Base-by-base conservation (phyloP, 1,140 invertebrate genomes). In the Riptortus pedestris region DNA sequence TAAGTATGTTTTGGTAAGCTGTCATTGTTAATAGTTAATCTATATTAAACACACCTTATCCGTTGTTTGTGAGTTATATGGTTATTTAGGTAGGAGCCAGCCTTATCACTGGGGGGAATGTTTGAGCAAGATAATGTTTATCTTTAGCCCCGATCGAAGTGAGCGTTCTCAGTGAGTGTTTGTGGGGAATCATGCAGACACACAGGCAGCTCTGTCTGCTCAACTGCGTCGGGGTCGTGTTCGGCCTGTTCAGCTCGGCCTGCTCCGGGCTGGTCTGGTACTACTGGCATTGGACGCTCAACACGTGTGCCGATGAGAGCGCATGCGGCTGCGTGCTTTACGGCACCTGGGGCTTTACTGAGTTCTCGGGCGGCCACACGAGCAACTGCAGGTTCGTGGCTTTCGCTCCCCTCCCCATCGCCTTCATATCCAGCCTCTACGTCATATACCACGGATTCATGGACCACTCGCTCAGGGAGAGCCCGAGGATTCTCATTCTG, bases 311-410 rank as follows among this genome's bases (percentile, higher is more conserved):
- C 4, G 73, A 80, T 43, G 79, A 84, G 62, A 75, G 72, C 0
- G 79, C 80, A 64, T 86, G 84, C 71, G 83, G 83, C 7, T 86
- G 85, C 66, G 81, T 85, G 67, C 74, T 87, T 0, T 83, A 82
- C 68, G 79, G 80, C 14, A 33, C 45, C 14, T n/a, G 72, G 76
- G 0, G 80, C 76, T 55, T 80, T 81, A 2, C 80, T 76, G 64
- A 77, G 73, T 85, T 86, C 63, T 80, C 79, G 69, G 85, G 85
- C n/a, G 83, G 84, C 0, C 78, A 81, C 38, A 79, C 79, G 9
- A 78, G 78, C 4, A 75, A 81, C 22, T 86, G 85, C 65, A 72
- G 82, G 18, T 87, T 80, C 69, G 78, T 76, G 7, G 77, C 79
- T 16, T 85, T 80, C 67, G 79, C 80, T 0, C 74, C 81, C 0